phyloP scores from a whole-genome alignment of 1,140 invertebrate genomes.

The Nebria ingens region DNA sequence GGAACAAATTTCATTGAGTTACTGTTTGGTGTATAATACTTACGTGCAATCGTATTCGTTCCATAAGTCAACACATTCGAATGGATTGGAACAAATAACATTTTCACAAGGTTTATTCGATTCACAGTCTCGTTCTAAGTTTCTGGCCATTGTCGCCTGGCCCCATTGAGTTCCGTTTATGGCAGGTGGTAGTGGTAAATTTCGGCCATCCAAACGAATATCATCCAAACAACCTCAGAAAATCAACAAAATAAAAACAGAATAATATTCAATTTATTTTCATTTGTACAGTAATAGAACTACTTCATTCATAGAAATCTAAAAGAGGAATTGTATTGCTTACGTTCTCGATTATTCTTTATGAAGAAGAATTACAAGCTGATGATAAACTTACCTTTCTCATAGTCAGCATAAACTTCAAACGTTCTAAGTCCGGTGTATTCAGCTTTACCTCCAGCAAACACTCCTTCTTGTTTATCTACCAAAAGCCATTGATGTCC shows the following conservation, averaged over 20 bases:
- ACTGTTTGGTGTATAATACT: constrained; percentile 37
- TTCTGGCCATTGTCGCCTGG: constrained; percentile 82
- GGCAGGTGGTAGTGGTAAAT: constrained; percentile 81
- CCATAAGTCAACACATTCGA: constrained; percentile 94
- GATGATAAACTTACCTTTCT: constrained; percentile 55
- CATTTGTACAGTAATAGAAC: too few species aligned
- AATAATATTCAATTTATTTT: too few species aligned
- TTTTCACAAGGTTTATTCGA: constrained; percentile 90
- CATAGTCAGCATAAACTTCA: constrained; percentile 91
- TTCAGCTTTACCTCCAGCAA: constrained; percentile 89
- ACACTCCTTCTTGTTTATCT: constrained; percentile 90
- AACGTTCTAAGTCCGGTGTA: constrained; percentile 86
- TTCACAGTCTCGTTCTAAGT: constrained; percentile 81
- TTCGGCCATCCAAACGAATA: constrained; percentile 83
- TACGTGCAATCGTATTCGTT: constrained; percentile 96
- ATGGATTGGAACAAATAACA: constrained; percentile 81
- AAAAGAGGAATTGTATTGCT: too few species aligned
- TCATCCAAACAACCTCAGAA: constrained; percentile 67
- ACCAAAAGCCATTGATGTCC: constrained; percentile 87
- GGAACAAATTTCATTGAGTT: too few species aligned
- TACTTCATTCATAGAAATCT: too few species aligned
- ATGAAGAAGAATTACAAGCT: constrained; percentile 11
- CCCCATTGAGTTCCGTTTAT: constrained; percentile 93
- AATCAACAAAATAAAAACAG: constrained; percentile 7
- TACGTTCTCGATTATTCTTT: too few species aligned